Evolutionary conservation across 2,888 invertebrate species (phyloP).

Genomic region (Oegoconia quadripuncta): DNA sequence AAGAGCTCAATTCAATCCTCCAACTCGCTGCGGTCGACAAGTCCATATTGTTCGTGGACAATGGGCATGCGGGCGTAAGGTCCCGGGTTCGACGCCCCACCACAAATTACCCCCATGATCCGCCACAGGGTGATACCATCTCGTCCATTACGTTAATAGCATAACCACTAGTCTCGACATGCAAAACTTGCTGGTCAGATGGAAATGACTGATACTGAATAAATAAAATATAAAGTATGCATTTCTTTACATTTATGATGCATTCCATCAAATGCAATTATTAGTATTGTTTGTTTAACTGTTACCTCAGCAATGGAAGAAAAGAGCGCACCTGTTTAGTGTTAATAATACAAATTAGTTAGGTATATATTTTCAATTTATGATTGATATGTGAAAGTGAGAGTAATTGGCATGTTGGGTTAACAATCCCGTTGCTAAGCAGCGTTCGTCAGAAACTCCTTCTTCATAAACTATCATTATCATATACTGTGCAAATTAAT

Average conservation of each 20-base stretch:
- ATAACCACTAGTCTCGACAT: slow-evolving; percentile 7
- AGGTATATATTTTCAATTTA: too few species aligned
- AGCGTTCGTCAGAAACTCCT: too few species aligned
- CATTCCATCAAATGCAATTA: too few species aligned
- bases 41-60: slow-evolving; percentile 17
- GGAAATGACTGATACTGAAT: background rate
- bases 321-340: too few species aligned
- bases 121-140: slow-evolving; percentile 20
- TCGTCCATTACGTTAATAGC: slow-evolving; percentile 23
- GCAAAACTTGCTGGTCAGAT: slow-evolving; percentile 2
- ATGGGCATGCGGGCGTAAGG: slow-evolving; percentile 21
- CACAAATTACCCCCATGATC: slow-evolving; percentile 29
- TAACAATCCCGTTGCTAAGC: too few species aligned
- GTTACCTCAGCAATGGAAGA: too few species aligned
- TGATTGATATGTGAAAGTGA: too few species aligned
- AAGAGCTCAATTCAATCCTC: background rate
- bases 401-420: too few species aligned
- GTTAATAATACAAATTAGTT: too few species aligned
- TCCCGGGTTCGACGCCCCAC: slow-evolving; percentile 20
- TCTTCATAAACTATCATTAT: too few species aligned
- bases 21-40: background rate
- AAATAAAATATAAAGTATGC: background rate
- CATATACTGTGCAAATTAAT: too few species aligned
- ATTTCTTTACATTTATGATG: background rate
- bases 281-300: too few species aligned